Base-by-base conservation (phyloP, 2,888 invertebrate species). In the Lasioglossum oenotherae region DNA sequence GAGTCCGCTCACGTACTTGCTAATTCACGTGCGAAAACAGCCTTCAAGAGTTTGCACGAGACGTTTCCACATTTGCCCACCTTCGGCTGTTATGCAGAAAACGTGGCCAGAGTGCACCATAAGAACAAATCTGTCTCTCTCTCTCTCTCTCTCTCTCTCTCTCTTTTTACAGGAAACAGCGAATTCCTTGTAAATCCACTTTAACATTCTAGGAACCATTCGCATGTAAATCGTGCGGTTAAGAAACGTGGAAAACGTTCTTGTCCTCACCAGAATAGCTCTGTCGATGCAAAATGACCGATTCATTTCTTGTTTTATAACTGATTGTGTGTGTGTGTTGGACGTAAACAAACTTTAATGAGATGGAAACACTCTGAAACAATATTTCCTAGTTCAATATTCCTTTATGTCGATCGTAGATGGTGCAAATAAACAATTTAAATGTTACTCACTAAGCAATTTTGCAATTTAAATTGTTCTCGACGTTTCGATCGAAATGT, bases 21-120 rank as follows among this genome's bases (percentile, higher is more conserved):
- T 75, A 75, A 81, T 77, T 76, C 80, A 46, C 82, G 82, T 82
- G 82, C 57, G 82, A 82, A 71, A 71, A 69, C 16, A 82, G 31
- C 73, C 73, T 79, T 60, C 72, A n/a, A n/a, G 71, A 80, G 38
- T 4, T 8, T 49, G 0, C 46, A 2, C 38, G 44, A 1, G 69
- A 10, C 53, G 27, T 23, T 38, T 46, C 14, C 44, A 31, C 27
- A 16, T 16, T 16, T 46, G 38, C 41, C 27, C 12, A 35, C 12
- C 35, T 44, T 46, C 4, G 23, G 2, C 27, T 35, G 27, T 80
- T n/a, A 38, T 12, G 72, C 27, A 44, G 44, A n/a, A 27, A 1
- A 46, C 19, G 44, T 4, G 27, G 16, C 16, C 72, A 46, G 31
- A 46, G 16, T 71, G 10, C 19, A 4, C 19, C 67, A 35, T n/a